Evolutionary conservation across 2,797 vertebrate species (phyloP), one percentile per base, ranked within the genome.

Genomic region (Channallabes apus): DNA sequence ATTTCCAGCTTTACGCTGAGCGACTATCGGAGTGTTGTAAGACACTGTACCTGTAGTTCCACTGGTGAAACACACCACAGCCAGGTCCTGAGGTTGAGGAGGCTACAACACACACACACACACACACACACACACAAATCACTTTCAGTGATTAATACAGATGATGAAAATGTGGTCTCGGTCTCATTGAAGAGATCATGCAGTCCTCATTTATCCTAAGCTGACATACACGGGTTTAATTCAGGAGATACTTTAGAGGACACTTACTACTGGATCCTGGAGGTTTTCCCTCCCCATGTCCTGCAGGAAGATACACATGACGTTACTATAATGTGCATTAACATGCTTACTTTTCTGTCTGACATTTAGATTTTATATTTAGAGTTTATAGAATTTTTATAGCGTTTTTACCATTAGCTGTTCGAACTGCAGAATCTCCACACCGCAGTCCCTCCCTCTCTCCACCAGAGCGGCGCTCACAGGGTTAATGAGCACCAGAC

Each of bases 51-150:
- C 93, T 93, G 89, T 93, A 90, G 95, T 94, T 87, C 90, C 71
- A 82, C 95, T 96, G 92, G 95, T 96, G 93, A 96, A 96, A 90
- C 95, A 96, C 88, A 96, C 94, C 89, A 96, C 95, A 77, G 95
- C 95, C 91, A 96, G 93, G 91, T 96, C 95, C 90, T 95, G 88
- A 64, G 94, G 94, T 88, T 93, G 89, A 89, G 95, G 95, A 80
- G 94, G 95, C 95, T 96, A 79, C 80, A 89, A 87, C 84, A 86
- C 87, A 91, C 79, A 89, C 3, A 79, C 41, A 17, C 22, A 86
- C 41, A 87, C 84, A 86, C 87, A 87, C 84, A 86, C 87, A 91
- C 79, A 89, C 3, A 79, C 41, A 17, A 11, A 86, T 46, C 46
- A 73, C 88, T 54, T 80, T 67, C 27, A 18, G 5, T 32, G 29